Base-by-base conservation (phyloP, 2,113 vertebrate genomes). In the Indicator maculatus region DNA sequence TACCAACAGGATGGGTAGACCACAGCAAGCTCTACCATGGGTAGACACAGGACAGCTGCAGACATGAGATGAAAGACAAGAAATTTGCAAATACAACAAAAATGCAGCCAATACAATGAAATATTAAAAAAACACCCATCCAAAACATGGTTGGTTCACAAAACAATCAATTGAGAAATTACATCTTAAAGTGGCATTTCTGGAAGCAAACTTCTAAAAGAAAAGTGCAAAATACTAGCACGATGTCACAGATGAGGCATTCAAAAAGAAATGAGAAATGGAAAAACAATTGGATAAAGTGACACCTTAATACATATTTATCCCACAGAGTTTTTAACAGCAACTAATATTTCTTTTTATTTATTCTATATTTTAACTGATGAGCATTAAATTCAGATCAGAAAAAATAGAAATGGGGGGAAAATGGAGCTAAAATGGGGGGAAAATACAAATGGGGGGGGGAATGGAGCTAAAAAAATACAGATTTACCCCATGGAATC, bases 401-500 rank as follows among this genome's bases (percentile, higher is more conserved):
- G 31, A 39, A 87, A 76, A 69, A 55, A 6, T 8, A 73, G 15
- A 76, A 74, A n/a, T 28, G 9, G 11, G 7, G 15, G 41, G 38
- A 55, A 88, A 77, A 16, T 38, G 38, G 19, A 21, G 47, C 19
- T 36, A 36, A 36, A 36, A 36, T 36, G 36, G 36, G 36, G 36
- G 36, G 36, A 36, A 36, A 36, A 36, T 36, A 36, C 36, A 36
- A 36, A 36, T 36, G 36, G 36, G 36, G 36, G 36, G 36, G 36
- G 36, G 36, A 36, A 36, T 36, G 36, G 36, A 36, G 36, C 36
- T 36, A 36, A 36, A 36, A 36, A 36, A 36, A 36, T 36, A 36
- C 36, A 28, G 3, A 64, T 64, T 50, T 39, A 77, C 23, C 3
- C 5, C 4, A 56, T 0, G 0, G 1, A 82, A 63, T 59, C 26